These are phyloP conservation scores for Cyaniris semiargus DNA, from an alignment of 2,888 invertebrate genomes.

Conservation along the genomic window DNA sequence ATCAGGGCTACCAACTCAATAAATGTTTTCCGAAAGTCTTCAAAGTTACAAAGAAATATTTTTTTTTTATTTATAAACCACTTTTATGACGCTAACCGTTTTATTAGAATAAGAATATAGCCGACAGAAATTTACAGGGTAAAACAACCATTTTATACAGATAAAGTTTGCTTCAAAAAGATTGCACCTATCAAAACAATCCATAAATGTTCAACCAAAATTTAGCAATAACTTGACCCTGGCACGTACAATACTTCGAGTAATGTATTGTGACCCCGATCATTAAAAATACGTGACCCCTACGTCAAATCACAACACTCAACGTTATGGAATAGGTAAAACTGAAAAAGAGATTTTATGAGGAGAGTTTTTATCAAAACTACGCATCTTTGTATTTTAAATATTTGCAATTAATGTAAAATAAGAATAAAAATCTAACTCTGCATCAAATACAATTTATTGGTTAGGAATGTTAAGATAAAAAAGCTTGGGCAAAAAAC, in stretches of 20 bases:
- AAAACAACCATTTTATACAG: not conserved
- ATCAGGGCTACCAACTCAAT: not conserved
- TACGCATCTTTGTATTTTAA: too few relatives aligned
- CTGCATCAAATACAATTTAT: too few relatives aligned
- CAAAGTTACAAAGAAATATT: not conserved
- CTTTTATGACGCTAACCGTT: not conserved
- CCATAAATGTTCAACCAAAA: not conserved
- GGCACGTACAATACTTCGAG: not conserved
- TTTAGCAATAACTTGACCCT: conserved; percentile 12
- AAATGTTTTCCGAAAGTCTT: not conserved
- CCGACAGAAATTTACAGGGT: not conserved
- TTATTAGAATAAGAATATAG: not conserved
- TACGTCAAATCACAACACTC: not conserved
- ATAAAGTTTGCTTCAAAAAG: not conserved
- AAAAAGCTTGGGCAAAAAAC: too few relatives aligned
- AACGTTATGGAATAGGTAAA: not conserved
- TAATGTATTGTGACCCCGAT: conserved; percentile 1
- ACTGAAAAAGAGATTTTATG: too few relatives aligned
- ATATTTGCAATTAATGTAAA: too few relatives aligned
- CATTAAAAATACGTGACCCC: conserved; percentile 11
- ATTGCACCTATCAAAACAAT: not conserved
- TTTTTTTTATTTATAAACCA: too few relatives aligned
- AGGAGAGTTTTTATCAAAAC: too few relatives aligned
- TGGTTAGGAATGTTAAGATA: too few relatives aligned
- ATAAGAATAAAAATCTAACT: too few relatives aligned